phyloP scores from a whole-genome alignment of 1,140 invertebrate genomes.

The Mylabris phalerata region DNA sequence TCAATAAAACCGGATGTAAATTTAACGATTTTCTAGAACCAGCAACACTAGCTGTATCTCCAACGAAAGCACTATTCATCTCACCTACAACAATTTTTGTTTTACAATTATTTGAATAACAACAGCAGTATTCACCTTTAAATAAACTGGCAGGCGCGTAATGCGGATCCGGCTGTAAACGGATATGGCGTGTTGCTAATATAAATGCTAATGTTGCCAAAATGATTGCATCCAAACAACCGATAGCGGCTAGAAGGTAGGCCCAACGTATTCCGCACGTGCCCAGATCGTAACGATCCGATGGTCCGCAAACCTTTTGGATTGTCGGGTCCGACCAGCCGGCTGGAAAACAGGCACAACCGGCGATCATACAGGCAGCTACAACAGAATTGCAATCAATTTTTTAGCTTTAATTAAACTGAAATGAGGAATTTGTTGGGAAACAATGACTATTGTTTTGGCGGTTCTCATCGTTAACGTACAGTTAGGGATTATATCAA shows the following conservation, averaged over 20 bases:
- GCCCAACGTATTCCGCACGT: slow-evolving; percentile 91
- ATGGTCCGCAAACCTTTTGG: slow-evolving; percentile 77
- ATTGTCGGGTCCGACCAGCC: slow-evolving; percentile 85
- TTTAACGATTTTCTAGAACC: slow-evolving; percentile 80
- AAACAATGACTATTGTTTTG: too few relatives aligned
- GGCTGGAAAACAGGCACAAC: slow-evolving; percentile 84
- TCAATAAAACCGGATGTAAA: slow-evolving; percentile 75
- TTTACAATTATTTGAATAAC: neutral
- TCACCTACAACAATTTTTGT: slow-evolving; percentile 56
- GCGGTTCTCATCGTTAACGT: too few relatives aligned
- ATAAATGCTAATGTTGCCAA: slow-evolving; percentile 89
- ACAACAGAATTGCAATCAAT: slow-evolving; percentile 33
- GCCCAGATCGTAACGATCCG: slow-evolving; percentile 67
- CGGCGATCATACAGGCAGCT: slow-evolving; percentile 76
- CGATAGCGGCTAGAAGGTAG: slow-evolving; percentile 87
- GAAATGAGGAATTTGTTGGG: too few relatives aligned
- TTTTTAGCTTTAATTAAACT: too few relatives aligned
- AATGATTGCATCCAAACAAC: slow-evolving; percentile 83
- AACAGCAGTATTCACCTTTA: slow-evolving; percentile 47
- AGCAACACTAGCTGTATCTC: slow-evolving; percentile 70
- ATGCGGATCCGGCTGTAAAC: slow-evolving; percentile 73
- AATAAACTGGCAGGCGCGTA: slow-evolving; percentile 53
- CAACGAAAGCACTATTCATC: slow-evolving; percentile 77
- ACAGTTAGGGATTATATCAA: too few relatives aligned
- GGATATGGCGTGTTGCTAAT: slow-evolving; percentile 80